Evolutionary conservation across 2,113 vertebrate species (phyloP).

Genomic region (Silurus glanis): DNA sequence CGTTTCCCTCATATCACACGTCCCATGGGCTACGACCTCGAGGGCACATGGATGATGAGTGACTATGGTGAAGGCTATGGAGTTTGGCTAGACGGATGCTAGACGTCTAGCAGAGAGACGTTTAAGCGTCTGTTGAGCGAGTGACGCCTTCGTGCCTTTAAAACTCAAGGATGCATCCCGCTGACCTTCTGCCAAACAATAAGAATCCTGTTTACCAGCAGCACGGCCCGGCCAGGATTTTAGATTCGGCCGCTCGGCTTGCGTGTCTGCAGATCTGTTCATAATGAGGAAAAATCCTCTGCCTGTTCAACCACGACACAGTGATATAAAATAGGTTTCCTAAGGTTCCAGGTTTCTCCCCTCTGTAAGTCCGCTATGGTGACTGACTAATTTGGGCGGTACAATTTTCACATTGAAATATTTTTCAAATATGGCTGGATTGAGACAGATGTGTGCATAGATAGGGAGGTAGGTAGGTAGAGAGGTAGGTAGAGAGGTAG

Average conservation of each 20-base stretch:
- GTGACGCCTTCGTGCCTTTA: background rate
- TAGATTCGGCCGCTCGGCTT: background rate
- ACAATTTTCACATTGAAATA: no score
- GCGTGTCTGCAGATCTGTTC: background rate
- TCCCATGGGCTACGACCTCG: constrained; percentile 46
- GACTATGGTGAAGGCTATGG: constrained; percentile 45
- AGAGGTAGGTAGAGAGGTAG: no score
- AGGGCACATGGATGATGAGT: constrained; percentile 43
- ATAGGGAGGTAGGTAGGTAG: no score
- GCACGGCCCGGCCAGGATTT: background rate
- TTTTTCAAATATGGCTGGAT: no score
- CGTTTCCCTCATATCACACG: background rate
- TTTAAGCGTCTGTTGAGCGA: constrained; percentile 21
- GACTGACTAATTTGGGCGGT: no score
- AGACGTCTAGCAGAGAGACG: constrained; percentile 28
- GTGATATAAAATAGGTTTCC: background rate
- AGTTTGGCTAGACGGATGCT: constrained; percentile 44
- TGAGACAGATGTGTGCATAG: no score
- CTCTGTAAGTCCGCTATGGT: background rate
- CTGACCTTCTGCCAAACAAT: constrained; percentile 24
- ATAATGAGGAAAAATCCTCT: background rate
- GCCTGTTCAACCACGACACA: background rate
- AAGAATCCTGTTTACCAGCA: constrained; percentile 17
- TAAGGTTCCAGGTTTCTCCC: background rate
- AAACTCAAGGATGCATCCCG: background rate